Evolutionary conservation across 2,797 vertebrate species (phyloP).

Genomic region (Prionace glauca): DNA sequence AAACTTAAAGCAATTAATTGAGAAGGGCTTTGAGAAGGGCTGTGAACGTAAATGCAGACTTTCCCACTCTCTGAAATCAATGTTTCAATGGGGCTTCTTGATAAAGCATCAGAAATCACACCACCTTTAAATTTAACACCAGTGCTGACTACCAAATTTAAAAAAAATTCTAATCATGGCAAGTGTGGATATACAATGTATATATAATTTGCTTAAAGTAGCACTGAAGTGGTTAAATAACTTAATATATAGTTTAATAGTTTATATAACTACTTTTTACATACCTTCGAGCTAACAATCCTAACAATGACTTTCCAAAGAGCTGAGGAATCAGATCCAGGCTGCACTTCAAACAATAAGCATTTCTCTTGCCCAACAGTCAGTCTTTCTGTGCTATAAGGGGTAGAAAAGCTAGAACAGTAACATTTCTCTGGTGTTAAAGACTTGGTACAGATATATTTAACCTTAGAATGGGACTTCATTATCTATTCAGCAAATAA

Average conservation of each 20-base stretch:
- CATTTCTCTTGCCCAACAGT: slow-evolving; percentile 87
- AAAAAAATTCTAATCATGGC: neutral
- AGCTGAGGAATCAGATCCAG: slow-evolving; percentile 85
- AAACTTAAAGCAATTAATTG: neutral
- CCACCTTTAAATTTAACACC: neutral
- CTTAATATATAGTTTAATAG: neutral
- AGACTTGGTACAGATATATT: no score
- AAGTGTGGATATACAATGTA: neutral
- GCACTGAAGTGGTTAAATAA: neutral
- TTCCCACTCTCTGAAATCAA: neutral
- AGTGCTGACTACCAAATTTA: neutral
- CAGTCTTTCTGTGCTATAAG: slow-evolving; percentile 76
- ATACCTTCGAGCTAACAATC: slow-evolving; percentile 92
- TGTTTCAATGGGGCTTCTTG: neutral
- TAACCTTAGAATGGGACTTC: no score
- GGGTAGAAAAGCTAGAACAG: neutral
- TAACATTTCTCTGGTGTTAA: slow-evolving; percentile 40
- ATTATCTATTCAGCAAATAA: neutral
- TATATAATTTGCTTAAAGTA: neutral
- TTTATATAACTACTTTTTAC: slow-evolving; percentile 33
- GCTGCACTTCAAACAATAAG: slow-evolving; percentile 90
- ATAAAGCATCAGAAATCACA: neutral
- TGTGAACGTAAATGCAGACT: neutral
- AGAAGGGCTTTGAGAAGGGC: neutral
- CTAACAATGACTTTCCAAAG: slow-evolving; percentile 92